Conservation (phyloP, 2,888 invertebrate species). For the Andrena fulva region DNA sequence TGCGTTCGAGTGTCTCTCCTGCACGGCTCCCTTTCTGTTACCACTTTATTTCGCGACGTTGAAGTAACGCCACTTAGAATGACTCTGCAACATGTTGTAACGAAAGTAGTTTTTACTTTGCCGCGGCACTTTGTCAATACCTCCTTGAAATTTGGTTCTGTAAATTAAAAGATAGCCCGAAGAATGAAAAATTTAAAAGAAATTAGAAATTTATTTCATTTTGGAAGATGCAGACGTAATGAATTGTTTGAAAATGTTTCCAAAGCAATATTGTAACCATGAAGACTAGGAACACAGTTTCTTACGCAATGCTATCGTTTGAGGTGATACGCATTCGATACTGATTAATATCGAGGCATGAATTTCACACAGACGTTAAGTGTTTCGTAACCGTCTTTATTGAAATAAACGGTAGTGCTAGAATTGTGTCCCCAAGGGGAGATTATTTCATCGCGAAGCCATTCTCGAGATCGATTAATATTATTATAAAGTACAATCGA, state of each 20-base stretch:
- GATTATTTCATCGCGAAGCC: neutral
- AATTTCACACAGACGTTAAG: neutral
- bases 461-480: slow-evolving; percentile 3
- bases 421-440: neutral
- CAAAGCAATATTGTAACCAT: neutral
- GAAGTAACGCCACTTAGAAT: neutral
- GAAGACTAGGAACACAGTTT: neutral
- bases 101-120: slow-evolving; percentile 4
- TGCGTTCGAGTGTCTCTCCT: slow-evolving; percentile 1
- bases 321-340: neutral
- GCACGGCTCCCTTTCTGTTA: neutral
- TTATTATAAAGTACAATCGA: neutral
- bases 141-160: neutral
- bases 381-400: neutral
- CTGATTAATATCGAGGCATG: neutral
- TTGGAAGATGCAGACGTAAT: too few species aligned
- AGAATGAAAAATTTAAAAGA: neutral
- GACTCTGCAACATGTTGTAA: neutral
- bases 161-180: neutral
- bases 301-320: neutral
- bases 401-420: neutral
- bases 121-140: neutral
- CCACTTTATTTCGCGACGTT: neutral
- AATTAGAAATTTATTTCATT: neutral
- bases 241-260: neutral